phyloP scores from a whole-genome alignment of 2,888 invertebrate species.

The Parthenolecanium corni region DNA sequence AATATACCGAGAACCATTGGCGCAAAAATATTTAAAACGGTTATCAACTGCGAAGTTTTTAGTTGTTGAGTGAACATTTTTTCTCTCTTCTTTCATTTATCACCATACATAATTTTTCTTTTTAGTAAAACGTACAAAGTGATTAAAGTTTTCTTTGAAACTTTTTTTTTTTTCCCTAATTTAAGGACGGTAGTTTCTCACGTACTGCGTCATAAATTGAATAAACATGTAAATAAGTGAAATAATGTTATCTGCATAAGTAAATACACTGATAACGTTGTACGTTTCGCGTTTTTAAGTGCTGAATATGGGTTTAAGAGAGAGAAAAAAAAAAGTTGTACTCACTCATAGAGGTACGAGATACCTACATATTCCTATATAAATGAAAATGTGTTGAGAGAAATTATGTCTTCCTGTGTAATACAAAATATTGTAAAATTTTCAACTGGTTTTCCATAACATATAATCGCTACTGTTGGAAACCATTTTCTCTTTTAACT shows the following conservation, averaged over 20 bases:
- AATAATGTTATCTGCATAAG: conserved; percentile 20
- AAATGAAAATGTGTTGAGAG: not conserved
- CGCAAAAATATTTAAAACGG: too few relatives aligned
- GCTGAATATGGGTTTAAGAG: too few relatives aligned
- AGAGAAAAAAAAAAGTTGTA: conserved; percentile 1
- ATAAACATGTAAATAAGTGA: conserved; percentile 25
- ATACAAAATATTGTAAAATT: conserved; percentile 10
- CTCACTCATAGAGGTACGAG: not conserved
- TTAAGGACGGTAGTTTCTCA: conserved; percentile 1
- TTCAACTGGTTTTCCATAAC: conserved; percentile 15
- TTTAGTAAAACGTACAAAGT: conserved; percentile 1
- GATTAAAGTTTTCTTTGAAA: not conserved
- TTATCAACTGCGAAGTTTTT: too few relatives aligned
- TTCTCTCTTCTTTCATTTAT: conserved; percentile 10
- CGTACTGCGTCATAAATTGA: conserved; percentile 22
- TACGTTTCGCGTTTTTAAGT: conserved; percentile 2
- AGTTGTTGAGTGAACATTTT: too few relatives aligned
- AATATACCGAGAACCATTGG: too few relatives aligned
- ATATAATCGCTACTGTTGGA: not conserved
- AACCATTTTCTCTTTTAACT: too few relatives aligned
- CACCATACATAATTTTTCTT: conserved; percentile 19
- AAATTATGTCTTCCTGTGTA: conserved; percentile 23
- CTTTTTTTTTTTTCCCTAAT: conserved; percentile 3
- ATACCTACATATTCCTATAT: too few relatives aligned
- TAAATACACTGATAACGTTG: conserved; percentile 21